Conservation (phyloP, 2,888 invertebrate genomes). For the Brachycybe producta region DNA sequence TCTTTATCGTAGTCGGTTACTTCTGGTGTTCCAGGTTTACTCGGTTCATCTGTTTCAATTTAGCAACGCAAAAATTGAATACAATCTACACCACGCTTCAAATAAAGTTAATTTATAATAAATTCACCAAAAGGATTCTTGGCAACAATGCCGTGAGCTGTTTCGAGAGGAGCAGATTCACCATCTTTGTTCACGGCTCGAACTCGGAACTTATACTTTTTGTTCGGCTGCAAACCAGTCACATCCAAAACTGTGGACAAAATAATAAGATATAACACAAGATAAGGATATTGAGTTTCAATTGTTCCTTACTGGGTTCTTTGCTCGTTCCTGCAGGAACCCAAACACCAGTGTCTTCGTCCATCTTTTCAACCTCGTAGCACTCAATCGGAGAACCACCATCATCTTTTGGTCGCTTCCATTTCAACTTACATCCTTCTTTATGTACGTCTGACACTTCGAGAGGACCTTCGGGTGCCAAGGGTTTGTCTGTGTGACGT, state of each 20-base stretch:
- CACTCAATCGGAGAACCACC: conserved; percentile 86
- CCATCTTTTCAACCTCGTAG: conserved; percentile 82
- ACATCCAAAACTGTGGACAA: conserved; percentile 47
- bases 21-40: conserved; percentile 78
- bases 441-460: conserved; percentile 80
- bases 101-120: neutral
- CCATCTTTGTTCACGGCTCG: conserved; percentile 43
- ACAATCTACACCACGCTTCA: neutral
- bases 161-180: conserved; percentile 66
- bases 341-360: conserved; percentile 57
- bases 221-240: conserved; percentile 33
- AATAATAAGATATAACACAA: no score
- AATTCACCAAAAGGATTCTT: conserved; percentile 95
- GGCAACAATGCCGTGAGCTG: conserved; percentile 78
- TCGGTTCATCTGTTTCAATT: conserved; percentile 63
- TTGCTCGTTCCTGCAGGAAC: conserved; percentile 59
- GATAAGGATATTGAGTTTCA: no score
- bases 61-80: neutral
- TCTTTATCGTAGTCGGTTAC: conserved; percentile 91
- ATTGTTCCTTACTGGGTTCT: conserved; percentile 56
- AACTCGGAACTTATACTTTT: conserved; percentile 43
- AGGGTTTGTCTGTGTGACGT: conserved; percentile 81
- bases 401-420: conserved; percentile 90
- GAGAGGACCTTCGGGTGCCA: conserved; percentile 75
- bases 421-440: conserved; percentile 84